Evolutionary conservation across 2,888 invertebrate species (phyloP), one percentile per base, ranked within the genome.

Genomic region (Athrips mouffetella): DNA sequence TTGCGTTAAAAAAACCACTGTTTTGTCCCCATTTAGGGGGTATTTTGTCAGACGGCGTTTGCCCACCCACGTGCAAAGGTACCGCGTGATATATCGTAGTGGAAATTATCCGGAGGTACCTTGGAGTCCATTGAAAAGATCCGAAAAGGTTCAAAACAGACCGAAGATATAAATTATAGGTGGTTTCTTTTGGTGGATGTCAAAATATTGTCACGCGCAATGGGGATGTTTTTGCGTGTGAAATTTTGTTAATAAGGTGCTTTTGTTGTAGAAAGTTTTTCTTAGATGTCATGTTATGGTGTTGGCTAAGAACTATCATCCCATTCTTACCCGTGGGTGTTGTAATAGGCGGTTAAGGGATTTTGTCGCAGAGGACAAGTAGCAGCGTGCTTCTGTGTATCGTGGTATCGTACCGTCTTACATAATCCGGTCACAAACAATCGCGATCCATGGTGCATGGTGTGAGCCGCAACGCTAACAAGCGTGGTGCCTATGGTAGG

Each of bases 51-150:
- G 20, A 31, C n/a, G 46, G 37, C 25, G 25, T 29, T 15, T 10
- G 46, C 10, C 46, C 46, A 46, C 46, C 46, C 46, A 46, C 13
- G 27, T 27, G 1, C 18, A 46, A 46, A 46, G 37, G 11, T 2
- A 10, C 46, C 46, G 46, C 25, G 11, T 46, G 42, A 42, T 42
- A 29, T 29, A 42, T 51, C 29, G 48, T 44, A 39, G 49, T 49
- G 42, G 20, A 42, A 37, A 42, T 29, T 42, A 42, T 29, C 29
- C 18, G 20, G 29, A 42, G 42, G 42, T 42, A 23, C 11, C n/a
- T 42, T 13, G 8, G 29, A 41, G 15, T 13, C 18, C n/a, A 6
- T 20, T 37, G 18, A 11, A 20, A 21, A 37, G 18, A 20, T 20
- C 3, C n/a, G 18, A 37, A 37, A 21, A 11, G 37, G 37, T 18